Conservation (phyloP, 2,113 vertebrate species). For the Ammospiza caudacuta region DNA sequence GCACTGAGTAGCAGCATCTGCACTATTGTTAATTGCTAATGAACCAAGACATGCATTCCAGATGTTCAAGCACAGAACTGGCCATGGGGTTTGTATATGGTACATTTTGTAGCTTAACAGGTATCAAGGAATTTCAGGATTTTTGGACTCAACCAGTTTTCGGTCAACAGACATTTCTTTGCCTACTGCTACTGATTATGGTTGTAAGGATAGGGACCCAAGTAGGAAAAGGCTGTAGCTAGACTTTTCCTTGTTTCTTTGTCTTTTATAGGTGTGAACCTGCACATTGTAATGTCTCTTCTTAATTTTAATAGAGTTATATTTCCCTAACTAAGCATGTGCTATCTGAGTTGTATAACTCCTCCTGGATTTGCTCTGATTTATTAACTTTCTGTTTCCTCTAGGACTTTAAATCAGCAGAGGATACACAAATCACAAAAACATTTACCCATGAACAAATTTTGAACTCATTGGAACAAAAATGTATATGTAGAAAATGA, state of each 20-base stretch:
- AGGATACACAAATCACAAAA: not conserved
- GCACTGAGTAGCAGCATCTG: not conserved
- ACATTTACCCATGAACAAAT: not conserved
- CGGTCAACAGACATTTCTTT: not conserved
- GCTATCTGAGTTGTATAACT: not conserved
- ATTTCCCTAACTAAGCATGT: not conserved
- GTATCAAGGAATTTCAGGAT: not conserved
- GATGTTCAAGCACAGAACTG: not conserved
- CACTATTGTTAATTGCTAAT: not conserved
- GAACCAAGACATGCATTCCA: not conserved
- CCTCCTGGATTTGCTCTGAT: not conserved
- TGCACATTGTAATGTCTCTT: accelerated
- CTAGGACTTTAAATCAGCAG: not conserved
- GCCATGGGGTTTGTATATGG: accelerated
- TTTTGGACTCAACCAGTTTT: not conserved
- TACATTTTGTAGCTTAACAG: not conserved
- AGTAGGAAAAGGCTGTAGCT: not conserved
- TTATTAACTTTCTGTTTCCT: slow-evolving; percentile 15
- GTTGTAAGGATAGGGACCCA: not conserved
- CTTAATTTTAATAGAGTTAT: not conserved
- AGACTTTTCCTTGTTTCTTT: not conserved
- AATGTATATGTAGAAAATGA: not conserved
- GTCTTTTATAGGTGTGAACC: not conserved
- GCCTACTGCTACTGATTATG: not conserved
- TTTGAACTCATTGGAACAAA: not conserved